Evolutionary conservation across 2,113 vertebrate species (phyloP), one percentile per base, ranked within the genome.

Genomic region (Dinomys branickii): DNA sequence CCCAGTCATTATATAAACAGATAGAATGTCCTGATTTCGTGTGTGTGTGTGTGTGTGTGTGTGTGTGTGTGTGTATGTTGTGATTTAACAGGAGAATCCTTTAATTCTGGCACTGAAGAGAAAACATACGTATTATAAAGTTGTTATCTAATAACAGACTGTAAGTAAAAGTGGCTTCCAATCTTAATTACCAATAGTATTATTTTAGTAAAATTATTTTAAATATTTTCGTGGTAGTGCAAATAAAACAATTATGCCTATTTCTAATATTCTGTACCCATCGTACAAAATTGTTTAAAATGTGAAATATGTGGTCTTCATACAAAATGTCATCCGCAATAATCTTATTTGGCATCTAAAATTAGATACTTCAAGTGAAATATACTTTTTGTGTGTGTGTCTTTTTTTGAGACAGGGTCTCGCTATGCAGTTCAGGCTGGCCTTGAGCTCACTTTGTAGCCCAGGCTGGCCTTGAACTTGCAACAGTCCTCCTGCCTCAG

Each of bases 121-220:
- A 85, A 58, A 86, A 82, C 19, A 54, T 30, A 81, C 10, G 56
- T 67, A 71, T 73, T 30, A 84, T 33, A 87, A 92, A 94, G 38
- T 81, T 82, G 96, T 71, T 73, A 93, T 30, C 63, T 7, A 9
- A 88, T 88, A 52, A 90, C 77, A 96, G 24, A 94, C 17, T 91
- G 71, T 93, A 95, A 87, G 87, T 81, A 65, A 47, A 94, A 94
- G 84, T 78, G 85, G 38, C 13, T 91, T 54, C 28, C 52, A 85
- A 69, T 85, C 52, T 95, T 89, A 95, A 94, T 67, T 89, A 95
- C 11, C 30, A 90, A 94, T 7, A 93, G 14, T 63, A 95, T 58
- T 82, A 96, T 81, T 81, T 95, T 41, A 94, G 59, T 65, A 94
- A 94, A 85, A 90, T 82, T 63, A 90, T 33, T 82, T 88, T 3